These are phyloP conservation scores for Grallaria varia DNA, from an alignment of 2,113 vertebrate species.

Conservation along the genomic window DNA sequence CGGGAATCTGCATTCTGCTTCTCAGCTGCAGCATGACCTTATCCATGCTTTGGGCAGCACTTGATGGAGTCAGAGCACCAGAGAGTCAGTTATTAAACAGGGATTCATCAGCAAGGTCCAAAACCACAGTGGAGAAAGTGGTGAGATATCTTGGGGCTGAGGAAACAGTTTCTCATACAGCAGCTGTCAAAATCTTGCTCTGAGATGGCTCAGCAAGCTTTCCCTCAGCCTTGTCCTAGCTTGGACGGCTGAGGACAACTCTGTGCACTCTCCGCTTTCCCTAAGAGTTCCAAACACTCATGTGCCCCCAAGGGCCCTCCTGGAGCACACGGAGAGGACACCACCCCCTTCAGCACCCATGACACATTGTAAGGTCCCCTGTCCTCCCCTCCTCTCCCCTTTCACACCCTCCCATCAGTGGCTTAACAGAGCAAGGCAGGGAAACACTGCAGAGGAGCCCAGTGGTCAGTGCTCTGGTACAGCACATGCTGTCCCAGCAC, in stretches of 20 bases:
- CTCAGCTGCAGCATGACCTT: background rate
- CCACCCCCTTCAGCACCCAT: background rate
- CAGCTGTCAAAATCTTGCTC: background rate
- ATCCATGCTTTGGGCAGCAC: background rate
- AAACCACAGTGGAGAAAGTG: background rate
- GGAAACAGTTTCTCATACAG: background rate
- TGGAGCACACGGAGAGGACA: background rate
- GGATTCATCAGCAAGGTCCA: background rate
- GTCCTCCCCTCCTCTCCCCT: background rate
- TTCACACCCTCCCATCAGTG: background rate
- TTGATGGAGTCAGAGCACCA: background rate
- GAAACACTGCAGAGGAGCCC: background rate
- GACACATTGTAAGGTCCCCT: rapidly evolving
- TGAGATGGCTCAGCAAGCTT: background rate
- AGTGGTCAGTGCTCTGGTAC: background rate
- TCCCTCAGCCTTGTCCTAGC: background rate
- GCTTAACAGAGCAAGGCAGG: background rate
- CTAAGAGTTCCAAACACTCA: background rate
- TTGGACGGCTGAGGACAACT: background rate
- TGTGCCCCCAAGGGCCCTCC: background rate
- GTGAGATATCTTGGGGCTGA: background rate
- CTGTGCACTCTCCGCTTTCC: background rate
- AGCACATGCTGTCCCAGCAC: rapidly evolving
- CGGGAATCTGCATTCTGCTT: background rate
- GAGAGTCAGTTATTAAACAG: background rate